Conservation (phyloP, 1,140 invertebrate genomes). For the Drosophila lacertosa region DNA sequence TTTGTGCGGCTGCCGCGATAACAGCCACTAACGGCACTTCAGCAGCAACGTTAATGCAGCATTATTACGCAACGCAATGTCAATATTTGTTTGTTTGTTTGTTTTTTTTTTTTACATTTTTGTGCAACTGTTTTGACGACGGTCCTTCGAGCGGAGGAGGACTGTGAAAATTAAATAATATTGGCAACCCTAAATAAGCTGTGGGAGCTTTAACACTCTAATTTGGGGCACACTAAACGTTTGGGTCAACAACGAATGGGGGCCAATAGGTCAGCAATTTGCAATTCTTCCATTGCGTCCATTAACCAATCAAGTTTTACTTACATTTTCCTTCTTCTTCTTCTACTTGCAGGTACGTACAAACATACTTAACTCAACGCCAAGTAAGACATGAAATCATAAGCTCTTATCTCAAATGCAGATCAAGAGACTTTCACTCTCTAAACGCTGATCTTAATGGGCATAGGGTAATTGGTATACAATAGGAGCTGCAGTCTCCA, state of each 20-base stretch:
- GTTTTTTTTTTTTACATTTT: constrained; percentile 70
- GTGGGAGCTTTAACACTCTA: constrained; percentile 45
- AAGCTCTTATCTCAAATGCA: constrained; percentile 37
- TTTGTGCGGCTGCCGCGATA: constrained; percentile 26
- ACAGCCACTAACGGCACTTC: constrained; percentile 36
- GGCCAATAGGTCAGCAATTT: constrained; percentile 30
- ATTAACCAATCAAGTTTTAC: constrained; percentile 25
- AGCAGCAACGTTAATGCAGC: constrained; percentile 65
- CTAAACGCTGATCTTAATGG: background rate
- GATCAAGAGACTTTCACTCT: constrained; percentile 46
- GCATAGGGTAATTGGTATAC: constrained; percentile 27
- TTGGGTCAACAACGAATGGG: constrained; percentile 12
- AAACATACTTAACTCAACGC: background rate
- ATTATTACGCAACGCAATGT: constrained; percentile 79
- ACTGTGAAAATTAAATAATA: constrained; percentile 69
- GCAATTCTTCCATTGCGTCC: constrained; percentile 8
- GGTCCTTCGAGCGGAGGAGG: constrained; percentile 22
- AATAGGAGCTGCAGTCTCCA: constrained; percentile 13
- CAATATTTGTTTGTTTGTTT: constrained; percentile 74
- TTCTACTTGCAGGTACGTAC: constrained; percentile 39
- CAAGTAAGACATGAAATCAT: constrained; percentile 15
- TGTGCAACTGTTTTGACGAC: constrained; percentile 68
- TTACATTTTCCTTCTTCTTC: constrained; percentile 8
- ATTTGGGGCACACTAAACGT: constrained; percentile 52
- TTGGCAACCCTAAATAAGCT: constrained; percentile 72